Evolutionary conservation across 2,888 invertebrate genomes (phyloP), one percentile per base, ranked within the genome.

Genomic region (Chesias legatella): DNA sequence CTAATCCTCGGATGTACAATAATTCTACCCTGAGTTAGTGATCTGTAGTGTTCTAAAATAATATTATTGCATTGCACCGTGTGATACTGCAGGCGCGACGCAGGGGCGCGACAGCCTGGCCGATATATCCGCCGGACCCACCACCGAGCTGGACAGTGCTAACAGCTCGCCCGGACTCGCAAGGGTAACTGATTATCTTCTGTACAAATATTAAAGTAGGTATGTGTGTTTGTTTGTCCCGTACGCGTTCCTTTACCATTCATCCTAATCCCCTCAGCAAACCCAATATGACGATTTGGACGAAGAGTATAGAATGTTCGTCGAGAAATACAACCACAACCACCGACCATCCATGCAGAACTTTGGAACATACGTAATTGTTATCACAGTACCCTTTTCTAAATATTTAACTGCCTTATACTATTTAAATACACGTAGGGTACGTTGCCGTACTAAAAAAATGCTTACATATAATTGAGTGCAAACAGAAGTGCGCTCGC

Each of bases 121-220:
- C 6, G 96, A 97, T 77, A 84, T 95, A 42, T 90, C 92, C 1
- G 90, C 92, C 0, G 90, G 90, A 1, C 89, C 90, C 11, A 90
- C 88, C 55, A 89, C 92, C 0, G 98, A 98, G 66, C 90, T 95
- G 40, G 98, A 98, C 73, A 97, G 97, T 74, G 94, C 94, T 0
- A 93, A 93, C 55, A 96, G 97, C 64, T 97, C 98, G 10, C 98
- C 98, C 0, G 94, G 94, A n/a, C 91, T 95, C 29, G 91, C 91
- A 51, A 88, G 93, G 86, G 94, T 94, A 65, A 70, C 73, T 73
- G n/a, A n/a, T n/a, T n/a, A n/a, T n/a, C n/a, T n/a, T n/a, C n/a
- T n/a, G n/a, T n/a, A n/a, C n/a, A n/a, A n/a, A n/a, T n/a, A n/a
- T n/a, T n/a, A n/a, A n/a, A n/a, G n/a, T n/a, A n/a, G n/a, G n/a